phyloP scores from a whole-genome alignment of 2,113 vertebrate species.

The Ceratotherium simum region DNA sequence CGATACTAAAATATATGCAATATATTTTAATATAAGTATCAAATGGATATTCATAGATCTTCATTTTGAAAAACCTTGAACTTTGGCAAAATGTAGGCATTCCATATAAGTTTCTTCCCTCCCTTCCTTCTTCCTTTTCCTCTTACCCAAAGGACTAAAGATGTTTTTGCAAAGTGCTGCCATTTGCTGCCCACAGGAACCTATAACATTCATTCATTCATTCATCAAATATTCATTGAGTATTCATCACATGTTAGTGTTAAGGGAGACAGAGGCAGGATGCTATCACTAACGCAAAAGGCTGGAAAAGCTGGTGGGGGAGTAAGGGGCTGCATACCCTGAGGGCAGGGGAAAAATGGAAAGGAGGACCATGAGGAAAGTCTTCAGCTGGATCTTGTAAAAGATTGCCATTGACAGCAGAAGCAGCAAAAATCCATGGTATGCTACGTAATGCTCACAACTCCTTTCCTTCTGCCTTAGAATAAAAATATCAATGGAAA shows the following conservation, averaged over 20 bases:
- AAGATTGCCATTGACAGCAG: background rate
- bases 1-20: background rate
- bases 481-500: slow-evolving; percentile 78
- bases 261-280: background rate
- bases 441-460: background rate
- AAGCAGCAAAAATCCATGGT: slow-evolving; percentile 7
- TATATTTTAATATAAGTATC: background rate
- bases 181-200: background rate
- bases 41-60: background rate
- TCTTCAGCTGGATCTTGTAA: background rate
- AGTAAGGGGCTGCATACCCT: background rate
- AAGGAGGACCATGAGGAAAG: background rate
- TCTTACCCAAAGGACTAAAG: background rate
- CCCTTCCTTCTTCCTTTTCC: background rate
- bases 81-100: slow-evolving; percentile 6
- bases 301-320: background rate
- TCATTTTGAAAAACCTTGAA: background rate
- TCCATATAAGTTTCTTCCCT: background rate
- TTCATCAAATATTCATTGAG: background rate
- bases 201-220: background rate
- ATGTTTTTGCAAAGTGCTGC: background rate
- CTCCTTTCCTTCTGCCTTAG: slow-evolving; percentile 39
- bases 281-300: background rate
- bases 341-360: background rate
- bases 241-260: background rate